Evolutionary conservation across 2,113 vertebrate genomes (phyloP).

Genomic region (Callocephalon fimbriatum): DNA sequence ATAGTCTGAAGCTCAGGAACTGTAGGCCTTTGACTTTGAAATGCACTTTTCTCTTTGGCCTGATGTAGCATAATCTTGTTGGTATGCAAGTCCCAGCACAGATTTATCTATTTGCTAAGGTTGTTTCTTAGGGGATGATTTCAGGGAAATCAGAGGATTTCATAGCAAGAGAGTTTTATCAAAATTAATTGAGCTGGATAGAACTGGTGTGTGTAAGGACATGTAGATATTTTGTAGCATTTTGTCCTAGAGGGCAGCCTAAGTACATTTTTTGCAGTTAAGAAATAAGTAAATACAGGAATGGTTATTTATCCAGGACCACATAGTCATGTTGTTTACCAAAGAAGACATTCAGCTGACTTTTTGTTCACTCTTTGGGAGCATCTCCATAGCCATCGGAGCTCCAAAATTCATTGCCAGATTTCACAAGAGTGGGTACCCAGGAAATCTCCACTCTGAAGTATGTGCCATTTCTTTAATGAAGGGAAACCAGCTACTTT

Average conservation of each 20-base stretch:
- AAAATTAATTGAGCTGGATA: not conserved
- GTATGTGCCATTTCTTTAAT: not conserved
- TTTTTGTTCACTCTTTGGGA: not conserved
- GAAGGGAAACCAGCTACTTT: not conserved
- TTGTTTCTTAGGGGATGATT: not conserved
- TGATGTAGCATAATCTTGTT: not conserved
- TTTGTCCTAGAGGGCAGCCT: slow-evolving; percentile 66
- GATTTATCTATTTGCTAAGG: not conserved
- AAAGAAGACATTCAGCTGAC: not conserved
- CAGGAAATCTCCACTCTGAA: not conserved
- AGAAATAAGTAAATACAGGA: not conserved
- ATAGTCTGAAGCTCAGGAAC: not conserved
- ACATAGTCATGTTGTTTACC: not conserved
- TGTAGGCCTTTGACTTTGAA: not conserved
- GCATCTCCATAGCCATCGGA: fast-evolving
- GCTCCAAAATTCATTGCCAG: not conserved
- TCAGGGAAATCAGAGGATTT: slow-evolving; percentile 25
- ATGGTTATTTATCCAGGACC: not conserved
- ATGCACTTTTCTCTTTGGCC: not conserved
- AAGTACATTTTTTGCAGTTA: slow-evolving; percentile 45
- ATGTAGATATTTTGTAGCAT: not conserved
- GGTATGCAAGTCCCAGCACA: not conserved
- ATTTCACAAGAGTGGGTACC: not conserved
- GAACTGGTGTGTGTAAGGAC: not conserved
- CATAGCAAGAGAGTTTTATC: not conserved